phyloP scores from a whole-genome alignment of 2,113 vertebrate species.

The Dasyurus viverrinus region DNA sequence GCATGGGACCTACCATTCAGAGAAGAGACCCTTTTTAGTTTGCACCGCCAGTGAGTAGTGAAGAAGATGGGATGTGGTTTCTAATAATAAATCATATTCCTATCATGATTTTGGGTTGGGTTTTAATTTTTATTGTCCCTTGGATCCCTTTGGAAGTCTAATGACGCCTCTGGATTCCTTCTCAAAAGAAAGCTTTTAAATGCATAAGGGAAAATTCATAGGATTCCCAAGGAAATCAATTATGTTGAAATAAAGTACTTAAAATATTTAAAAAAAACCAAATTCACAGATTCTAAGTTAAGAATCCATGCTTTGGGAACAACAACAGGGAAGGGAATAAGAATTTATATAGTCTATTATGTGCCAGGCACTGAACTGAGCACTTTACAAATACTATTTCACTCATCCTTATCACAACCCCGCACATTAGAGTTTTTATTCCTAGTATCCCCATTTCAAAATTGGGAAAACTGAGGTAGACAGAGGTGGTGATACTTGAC shows the following conservation, averaged over 20 bases:
- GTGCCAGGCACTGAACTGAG: neutral
- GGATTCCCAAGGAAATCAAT: neutral
- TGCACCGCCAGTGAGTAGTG: neutral
- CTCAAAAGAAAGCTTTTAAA: neutral
- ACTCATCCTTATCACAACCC: neutral
- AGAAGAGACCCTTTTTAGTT: neutral
- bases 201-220: neutral
- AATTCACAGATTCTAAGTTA: neutral
- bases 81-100: neutral
- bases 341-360: neutral
- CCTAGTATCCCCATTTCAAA: neutral
- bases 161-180: neutral
- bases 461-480: neutral
- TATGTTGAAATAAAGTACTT: neutral
- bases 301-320: neutral
- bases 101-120: neutral
- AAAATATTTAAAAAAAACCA: neutral
- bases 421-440: neutral
- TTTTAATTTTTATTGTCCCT: neutral
- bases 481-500: neutral
- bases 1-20: neutral
- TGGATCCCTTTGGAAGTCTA: neutral
- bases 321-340: neutral
- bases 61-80: neutral
- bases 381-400: neutral